Percentiles rank a stretch among this genome's conserved stretches.
Conservation (phyloP, 2,888 invertebrate genomes). For the Clepsis dumicolana region DNA sequence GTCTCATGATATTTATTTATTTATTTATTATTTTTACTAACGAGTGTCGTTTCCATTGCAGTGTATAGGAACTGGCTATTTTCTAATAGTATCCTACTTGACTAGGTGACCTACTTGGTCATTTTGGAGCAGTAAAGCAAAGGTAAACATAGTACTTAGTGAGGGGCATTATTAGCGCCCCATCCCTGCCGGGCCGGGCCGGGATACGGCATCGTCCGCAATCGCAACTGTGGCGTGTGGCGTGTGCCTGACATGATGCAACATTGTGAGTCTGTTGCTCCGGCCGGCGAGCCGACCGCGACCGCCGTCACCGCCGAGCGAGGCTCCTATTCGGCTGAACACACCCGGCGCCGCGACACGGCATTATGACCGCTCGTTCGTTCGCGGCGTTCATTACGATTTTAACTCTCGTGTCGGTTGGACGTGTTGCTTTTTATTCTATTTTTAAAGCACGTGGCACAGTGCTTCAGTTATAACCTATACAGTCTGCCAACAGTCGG, state of each 20-base stretch:
- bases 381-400: conserved; percentile 68
- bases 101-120: too few species aligned
- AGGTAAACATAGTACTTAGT: not conserved
- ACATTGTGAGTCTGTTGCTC: conserved; percentile 30
- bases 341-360: conserved; percentile 52
- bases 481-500: conserved; percentile 45
- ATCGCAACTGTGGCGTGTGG: not conserved
- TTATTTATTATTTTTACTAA: too few species aligned
- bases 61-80: too few species aligned
- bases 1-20: too few species aligned
- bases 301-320: too few species aligned
- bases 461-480: conserved; percentile 63
- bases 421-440: conserved; percentile 59
- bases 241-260: conserved; percentile 31
- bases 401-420: conserved; percentile 66
- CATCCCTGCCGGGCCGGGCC: conserved; percentile 2
- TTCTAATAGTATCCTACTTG: too few species aligned
- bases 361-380: conserved; percentile 45
- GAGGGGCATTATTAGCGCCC: not conserved
- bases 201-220: not conserved
- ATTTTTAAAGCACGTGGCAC: conserved; percentile 76
- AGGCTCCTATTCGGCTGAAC: conserved; percentile 55
- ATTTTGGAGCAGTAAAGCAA: not conserved
- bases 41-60: not conserved
- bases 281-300: conserved; percentile 1